phyloP scores from a whole-genome alignment of 2,113 vertebrate species.

The Sebastes fasciatus region DNA sequence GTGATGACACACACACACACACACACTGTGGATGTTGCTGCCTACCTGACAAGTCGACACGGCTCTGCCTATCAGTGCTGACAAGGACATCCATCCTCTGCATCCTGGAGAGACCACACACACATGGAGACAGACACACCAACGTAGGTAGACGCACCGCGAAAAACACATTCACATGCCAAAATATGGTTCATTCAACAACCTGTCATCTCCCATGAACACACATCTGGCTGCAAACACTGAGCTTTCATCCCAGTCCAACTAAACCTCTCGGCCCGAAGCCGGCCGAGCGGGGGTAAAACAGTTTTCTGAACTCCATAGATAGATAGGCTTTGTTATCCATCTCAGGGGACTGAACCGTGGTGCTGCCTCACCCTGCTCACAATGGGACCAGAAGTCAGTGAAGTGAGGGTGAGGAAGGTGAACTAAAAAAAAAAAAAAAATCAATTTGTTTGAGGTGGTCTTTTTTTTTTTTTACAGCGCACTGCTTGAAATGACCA shows the following conservation, averaged over 20 bases:
- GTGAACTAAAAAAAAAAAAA: neutral
- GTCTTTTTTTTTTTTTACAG: slow-evolving; percentile 42
- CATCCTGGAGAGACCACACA: slow-evolving; percentile 38
- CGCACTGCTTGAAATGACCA: slow-evolving; percentile 7
- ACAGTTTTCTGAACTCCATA: slow-evolving; percentile 22
- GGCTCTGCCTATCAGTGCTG: slow-evolving; percentile 54
- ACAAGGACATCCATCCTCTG: slow-evolving; percentile 66
- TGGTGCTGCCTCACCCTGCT: slow-evolving; percentile 24
- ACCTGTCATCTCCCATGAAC: neutral
- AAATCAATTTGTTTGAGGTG: slow-evolving; percentile 38
- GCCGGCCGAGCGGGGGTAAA: neutral
- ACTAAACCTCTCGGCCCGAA: slow-evolving; percentile 8
- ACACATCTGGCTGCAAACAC: slow-evolving; percentile 8
- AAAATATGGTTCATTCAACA: neutral
- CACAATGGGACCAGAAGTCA: slow-evolving; percentile 50
- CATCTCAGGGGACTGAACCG: slow-evolving; percentile 35
- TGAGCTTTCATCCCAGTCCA: slow-evolving; percentile 42
- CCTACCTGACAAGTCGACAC: slow-evolving; percentile 50
- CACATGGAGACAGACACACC: neutral
- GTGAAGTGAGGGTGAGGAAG: slow-evolving; percentile 33
- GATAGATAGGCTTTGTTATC: slow-evolving; percentile 60
- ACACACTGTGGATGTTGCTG: slow-evolving; percentile 26
- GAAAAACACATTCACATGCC: neutral
- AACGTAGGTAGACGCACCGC: neutral
- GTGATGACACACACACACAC: slow-evolving; percentile 34